Evolutionary conservation across 1,140 invertebrate species (phyloP), one percentile per base, ranked within the genome.

Genomic region (Drosophila subobscura): DNA sequence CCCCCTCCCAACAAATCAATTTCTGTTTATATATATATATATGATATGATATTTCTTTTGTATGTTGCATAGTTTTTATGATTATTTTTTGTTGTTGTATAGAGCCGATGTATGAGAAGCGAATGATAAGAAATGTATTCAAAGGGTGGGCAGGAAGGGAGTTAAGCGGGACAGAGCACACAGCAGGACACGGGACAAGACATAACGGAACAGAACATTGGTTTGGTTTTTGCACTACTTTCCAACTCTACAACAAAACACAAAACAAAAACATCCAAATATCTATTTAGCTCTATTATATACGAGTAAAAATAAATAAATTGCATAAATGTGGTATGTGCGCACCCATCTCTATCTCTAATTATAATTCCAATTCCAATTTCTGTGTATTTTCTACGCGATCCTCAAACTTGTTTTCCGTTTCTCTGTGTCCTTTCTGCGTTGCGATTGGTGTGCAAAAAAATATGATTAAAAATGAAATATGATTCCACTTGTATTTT

Each of bases 51-150:
- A 50, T 74, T 71, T 66, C 51, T 49, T 72, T 53, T 66, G 47
- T 77, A 70, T 83, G 74, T 75, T 75, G 72, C 72, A 83, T 84
- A 63, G 71, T 85, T 85, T 76, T 75, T 75, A 75, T 55, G 50
- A 68, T 56, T 68, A 56, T 56, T 56, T 49, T 67, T 68, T 67
- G 20, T 68, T 67, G 77, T 70, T 79, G 49, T 78, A 57, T 42
- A 59, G 53, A 37, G 33, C 10, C 12, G 33, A 42, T 53, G 46
- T 56, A 63, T 16, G 14, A 23, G 37, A 37, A 60, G 58, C 2
- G 33, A 37, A 37, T 37, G 33, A 4, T 10, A 12, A 37, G 33
- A 37, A 6, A 29, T 7, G 6, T 29, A 29, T 29, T 29, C 27
- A 29, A 29, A 12, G 10, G 4, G 10, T 20, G 10, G 10, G 33